Evolutionary conservation across 1,140 invertebrate species (phyloP), one percentile per base, ranked within the genome.

Genomic region (Drosophila micromelanica): DNA sequence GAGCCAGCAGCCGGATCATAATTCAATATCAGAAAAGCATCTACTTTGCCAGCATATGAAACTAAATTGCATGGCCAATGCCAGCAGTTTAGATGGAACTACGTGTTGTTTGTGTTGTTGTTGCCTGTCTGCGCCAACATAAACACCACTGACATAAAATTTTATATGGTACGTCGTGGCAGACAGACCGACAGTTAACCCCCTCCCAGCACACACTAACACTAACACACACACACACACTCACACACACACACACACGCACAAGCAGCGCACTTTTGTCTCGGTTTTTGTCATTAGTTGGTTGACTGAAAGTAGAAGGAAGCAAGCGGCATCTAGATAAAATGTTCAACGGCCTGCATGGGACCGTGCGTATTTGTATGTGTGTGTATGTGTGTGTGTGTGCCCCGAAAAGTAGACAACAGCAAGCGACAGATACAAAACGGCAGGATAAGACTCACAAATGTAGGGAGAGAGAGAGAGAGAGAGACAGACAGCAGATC

Each of bases 291-390:
- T 82, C 82, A 86, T 86, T 86, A 86, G 82, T 87, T 87, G 82
- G 73, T 54, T 72, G 73, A 74, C 70, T 65, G 61, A 49, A 80
- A 71, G 56, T 73, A 43, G 80, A 73, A 73, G 74, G 73, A 43
- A 64, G 52, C 42, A 43, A 67, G 65, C 63, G 73, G 59, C 51
- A 84, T 87, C 82, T 82, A 87, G 82, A 86, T 86, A 86, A 86
- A 86, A 82, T 82, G 84, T 56, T 89, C 86, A 86, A 86, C 84
- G 78, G 79, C 84, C 84, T 86, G 82, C 82, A 86, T 82, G 63
- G 65, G 65, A 68, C 49, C 67, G 65, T 68, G 45, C 60, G 15
- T 46, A 63, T 46, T 20, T 42, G 43, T 48, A n/a, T 49, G 20
- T n/a, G 20, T 48, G 6, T 17, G 20, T n/a, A 13, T 48, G 6